phyloP scores from a whole-genome alignment of 1,140 invertebrate genomes.

The Anoplolepis gracilipes region DNA sequence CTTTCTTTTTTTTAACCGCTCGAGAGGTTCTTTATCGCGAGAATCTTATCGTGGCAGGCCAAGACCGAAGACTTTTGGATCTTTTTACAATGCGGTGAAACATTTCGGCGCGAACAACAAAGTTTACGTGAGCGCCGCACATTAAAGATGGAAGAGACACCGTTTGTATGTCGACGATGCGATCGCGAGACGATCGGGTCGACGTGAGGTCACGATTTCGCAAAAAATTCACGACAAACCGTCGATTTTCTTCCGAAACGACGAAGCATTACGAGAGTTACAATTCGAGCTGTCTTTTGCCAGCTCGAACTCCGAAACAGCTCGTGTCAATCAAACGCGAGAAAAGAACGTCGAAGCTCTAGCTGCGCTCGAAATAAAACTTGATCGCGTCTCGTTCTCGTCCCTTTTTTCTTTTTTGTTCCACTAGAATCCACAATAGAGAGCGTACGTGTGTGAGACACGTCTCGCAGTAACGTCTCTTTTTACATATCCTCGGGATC shows the following conservation, averaged over 20 bases:
- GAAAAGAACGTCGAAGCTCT: neutral
- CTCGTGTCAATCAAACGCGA: conserved; percentile 27
- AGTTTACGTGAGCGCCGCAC: neutral
- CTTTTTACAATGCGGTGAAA: neutral
- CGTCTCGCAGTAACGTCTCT: conserved; percentile 37
- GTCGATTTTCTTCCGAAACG: conserved; percentile 1
- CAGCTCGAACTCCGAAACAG: neutral
- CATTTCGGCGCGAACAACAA: neutral
- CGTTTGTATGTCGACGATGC: conserved; percentile 7
- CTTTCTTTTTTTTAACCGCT: neutral
- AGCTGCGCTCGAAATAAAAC: conserved; percentile 30
- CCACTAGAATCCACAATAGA: neutral
- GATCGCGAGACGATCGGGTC: neutral
- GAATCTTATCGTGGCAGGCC: neutral
- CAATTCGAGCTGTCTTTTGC: conserved; percentile 6
- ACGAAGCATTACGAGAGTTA: neutral
- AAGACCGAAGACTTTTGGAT: neutral
- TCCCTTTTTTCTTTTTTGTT: neutral
- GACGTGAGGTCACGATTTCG: conserved; percentile 1
- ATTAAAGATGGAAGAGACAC: conserved; percentile 36
- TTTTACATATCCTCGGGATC: conserved; percentile 15
- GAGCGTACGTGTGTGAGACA: conserved; percentile 10
- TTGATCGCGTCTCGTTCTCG: conserved; percentile 12
- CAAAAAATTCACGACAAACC: neutral
- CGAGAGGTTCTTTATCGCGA: neutral